Percentiles rank a stretch among this genome's conserved stretches.
These are phyloP conservation scores for Drosophila parvula DNA, from an alignment of 1,140 invertebrate genomes.

Conservation along the genomic window DNA sequence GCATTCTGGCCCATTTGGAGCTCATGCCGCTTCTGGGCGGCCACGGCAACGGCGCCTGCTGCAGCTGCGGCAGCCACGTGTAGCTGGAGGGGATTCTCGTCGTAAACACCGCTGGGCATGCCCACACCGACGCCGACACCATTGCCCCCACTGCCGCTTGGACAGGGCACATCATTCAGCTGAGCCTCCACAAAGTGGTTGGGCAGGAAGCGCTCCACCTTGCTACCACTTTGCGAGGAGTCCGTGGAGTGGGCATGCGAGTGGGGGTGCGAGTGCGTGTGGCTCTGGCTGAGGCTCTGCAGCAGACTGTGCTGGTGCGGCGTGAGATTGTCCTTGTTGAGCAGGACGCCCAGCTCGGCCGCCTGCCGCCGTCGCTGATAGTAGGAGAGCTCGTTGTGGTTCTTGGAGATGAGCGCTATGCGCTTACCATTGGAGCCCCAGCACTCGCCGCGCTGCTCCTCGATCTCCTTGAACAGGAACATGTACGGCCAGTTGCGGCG, in stretches of 20 bases:
- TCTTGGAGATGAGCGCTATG: slow-evolving; percentile 71
- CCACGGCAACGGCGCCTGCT: slow-evolving; percentile 60
- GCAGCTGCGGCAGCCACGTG: slow-evolving; percentile 62
- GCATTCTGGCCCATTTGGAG: slow-evolving; percentile 43
- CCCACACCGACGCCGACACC: background rate
- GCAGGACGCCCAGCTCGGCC: slow-evolving; percentile 70
- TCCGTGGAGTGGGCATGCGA: slow-evolving; percentile 74
- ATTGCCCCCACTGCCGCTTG: slow-evolving; percentile 5
- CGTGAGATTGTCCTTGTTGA: slow-evolving; percentile 75
- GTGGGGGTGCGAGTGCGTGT: slow-evolving; percentile 56
- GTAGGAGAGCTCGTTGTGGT: slow-evolving; percentile 79
- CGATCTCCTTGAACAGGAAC: slow-evolving; percentile 83
- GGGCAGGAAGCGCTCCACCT: slow-evolving; percentile 78
- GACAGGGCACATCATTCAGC: slow-evolving; percentile 55
- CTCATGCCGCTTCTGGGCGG: slow-evolving; percentile 59
- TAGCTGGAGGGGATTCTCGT: slow-evolving; percentile 66
- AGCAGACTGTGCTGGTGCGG: slow-evolving; percentile 73
- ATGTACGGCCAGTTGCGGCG: slow-evolving; percentile 83
- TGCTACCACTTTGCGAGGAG: slow-evolving; percentile 77
- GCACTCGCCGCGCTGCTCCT: slow-evolving; percentile 81
- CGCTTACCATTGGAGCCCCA: slow-evolving; percentile 83
- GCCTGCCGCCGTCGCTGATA: slow-evolving; percentile 77
- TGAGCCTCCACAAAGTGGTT: slow-evolving; percentile 82
- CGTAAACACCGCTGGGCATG: slow-evolving; percentile 41
- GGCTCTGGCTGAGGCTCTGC: slow-evolving; percentile 66